These are phyloP conservation scores for Brachynemurus nebulosus DNA, from an alignment of 2,888 invertebrate genomes.

Conservation along the genomic window DNA sequence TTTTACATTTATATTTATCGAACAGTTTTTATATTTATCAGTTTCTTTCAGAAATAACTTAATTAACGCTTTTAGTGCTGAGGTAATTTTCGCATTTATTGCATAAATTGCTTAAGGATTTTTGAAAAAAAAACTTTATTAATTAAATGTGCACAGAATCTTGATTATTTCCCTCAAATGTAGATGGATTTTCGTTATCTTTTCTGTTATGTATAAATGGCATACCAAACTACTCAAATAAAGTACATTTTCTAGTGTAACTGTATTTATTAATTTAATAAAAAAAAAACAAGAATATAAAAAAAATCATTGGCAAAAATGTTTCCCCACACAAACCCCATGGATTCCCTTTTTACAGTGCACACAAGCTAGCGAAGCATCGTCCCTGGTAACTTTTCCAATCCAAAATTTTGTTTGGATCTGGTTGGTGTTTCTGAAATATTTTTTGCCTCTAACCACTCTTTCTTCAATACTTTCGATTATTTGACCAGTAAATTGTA, in stretches of 20 bases:
- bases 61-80: neutral
- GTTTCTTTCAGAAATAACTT: no score
- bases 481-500: conserved; percentile 20
- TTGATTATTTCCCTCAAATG: neutral
- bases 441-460: conserved; percentile 15
- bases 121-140: no score
- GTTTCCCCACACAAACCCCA: conserved; percentile 12
- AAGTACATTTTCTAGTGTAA: neutral
- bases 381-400: neutral
- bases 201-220: neutral
- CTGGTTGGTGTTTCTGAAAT: neutral
- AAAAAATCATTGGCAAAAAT: conserved; percentile 1
- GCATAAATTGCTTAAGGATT: neutral
- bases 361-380: conserved; percentile 10
- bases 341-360: conserved; percentile 18
- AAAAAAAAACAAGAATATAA: no score
- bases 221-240: neutral
- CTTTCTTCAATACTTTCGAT: conserved; percentile 17
- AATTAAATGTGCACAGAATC: neutral
- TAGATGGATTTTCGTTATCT: neutral
- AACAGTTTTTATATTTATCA: no score
- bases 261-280: neutral
- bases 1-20: no score
- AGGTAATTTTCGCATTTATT: neutral
- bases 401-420: neutral